Evolutionary conservation across 2,888 invertebrate genomes (phyloP), one percentile per base, ranked within the genome.

Genomic region (Flabesymbios commensalis): DNA sequence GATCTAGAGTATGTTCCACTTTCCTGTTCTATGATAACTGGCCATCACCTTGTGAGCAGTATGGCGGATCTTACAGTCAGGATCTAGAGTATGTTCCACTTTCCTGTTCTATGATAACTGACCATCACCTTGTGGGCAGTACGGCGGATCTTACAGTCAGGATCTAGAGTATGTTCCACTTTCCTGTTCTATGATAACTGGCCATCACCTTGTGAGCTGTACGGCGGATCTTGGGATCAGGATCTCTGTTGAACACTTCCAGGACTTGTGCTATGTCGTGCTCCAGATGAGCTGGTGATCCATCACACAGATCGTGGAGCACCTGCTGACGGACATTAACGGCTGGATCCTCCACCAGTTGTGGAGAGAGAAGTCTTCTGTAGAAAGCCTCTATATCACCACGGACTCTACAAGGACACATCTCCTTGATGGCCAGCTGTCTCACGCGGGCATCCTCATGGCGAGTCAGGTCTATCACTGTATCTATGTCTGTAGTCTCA

Each of bases 321-420:
- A 79, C 80, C 71, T 79, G 76, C 55, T 68, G 70, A 61, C 80
- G 68, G 36, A 80, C 80, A 51, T 72, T 74, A 10, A 65, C 58
- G 5, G 70, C 74, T 28, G 73, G 72, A 64, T 80, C 80, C 31
- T 72, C 59, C 0, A 73, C 61, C 79, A 80, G 79, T 64, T 77
- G 75, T 29, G 78, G 57, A n/a, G n/a, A n/a, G 24, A 55, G 43
- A 1, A 80, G 77, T 36, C 80, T 62, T 5, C 67, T 66, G 79
- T 79, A 80, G 71, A 80, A 80, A 29, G 75, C 76, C 4, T 68
- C 64, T 10, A 78, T 70, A 64, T 80, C 78, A 19, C 69, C 65
- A 62, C 78, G 74, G n/a, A 80, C 80, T 42, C 78, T 67, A 66
- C 80, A 80, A 1, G 80, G 80, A 63, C 80, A 80, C 76, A 80